Evolutionary conservation across 2,113 vertebrate genomes (phyloP), one percentile per base, ranked within the genome.

Genomic region (Emydura subglobosa): DNA sequence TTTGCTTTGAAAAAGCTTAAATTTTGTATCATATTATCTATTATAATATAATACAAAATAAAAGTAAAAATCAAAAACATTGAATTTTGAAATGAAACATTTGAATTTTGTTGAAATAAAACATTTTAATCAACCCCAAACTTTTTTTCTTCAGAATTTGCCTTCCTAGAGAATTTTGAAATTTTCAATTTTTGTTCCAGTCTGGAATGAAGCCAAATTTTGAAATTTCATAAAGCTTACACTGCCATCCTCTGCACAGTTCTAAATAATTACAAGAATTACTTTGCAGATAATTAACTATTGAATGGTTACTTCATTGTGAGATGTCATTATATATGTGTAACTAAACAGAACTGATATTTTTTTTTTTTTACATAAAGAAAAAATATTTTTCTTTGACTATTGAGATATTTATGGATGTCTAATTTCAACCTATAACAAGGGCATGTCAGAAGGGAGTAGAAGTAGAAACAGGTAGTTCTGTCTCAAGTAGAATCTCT

Each of bases 341-440:
- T 61, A 87, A 82, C 31, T 79, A 83, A 29, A 42, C 5, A 88
- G 7, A 44, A 9, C 27, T 87, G 19, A 79, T 49, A 51, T 65
- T 29, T 86, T 68, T 1, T 90, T 78, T 92, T 78, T 92, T 74
- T 88, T 93, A 76, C 82, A 17, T 59, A 74, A 34, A 27, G 59
- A 79, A 92, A 94, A 82, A 95, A 34, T 4, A 68, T 86, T 51
- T 39, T 29, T 79, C 65, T 90, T 95, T 91, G 79, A 59, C 90
- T 84, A 96, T 29, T 65, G 87, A 59, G 76, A 88, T 47, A 83
- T 76, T 76, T 79, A 88, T 74, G 21, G 61, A 86, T 94, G 31
- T 85, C 54, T 85, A 55, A n/a, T 72, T 4, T 0, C 0, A 78
- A 25, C 31, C 50, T 79, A 21, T 31, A 88, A 86, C 21, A 74